Conservation (phyloP, 2,797 vertebrate genomes). For the Notoglanidium macrostoma region DNA sequence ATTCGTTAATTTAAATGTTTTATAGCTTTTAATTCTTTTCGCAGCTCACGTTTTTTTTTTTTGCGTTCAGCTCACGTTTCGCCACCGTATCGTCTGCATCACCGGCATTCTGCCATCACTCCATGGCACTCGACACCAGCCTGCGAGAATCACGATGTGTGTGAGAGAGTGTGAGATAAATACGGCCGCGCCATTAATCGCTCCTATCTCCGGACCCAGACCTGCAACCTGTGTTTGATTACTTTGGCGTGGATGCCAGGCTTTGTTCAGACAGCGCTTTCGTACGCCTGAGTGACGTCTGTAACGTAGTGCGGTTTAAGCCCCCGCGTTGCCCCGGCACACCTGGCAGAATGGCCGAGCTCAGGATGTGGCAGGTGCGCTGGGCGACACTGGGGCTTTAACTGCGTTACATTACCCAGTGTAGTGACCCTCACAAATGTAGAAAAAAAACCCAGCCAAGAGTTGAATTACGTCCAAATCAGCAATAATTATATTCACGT, state of each 20-base stretch:
- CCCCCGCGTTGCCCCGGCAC: not conserved
- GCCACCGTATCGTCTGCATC: not conserved
- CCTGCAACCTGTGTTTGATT: constrained; percentile 67
- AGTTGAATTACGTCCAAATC: not conserved
- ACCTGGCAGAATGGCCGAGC: not conserved
- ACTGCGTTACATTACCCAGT: not conserved
- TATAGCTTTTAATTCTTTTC: not conserved
- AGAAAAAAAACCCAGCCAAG: not conserved
- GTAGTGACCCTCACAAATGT: not conserved
- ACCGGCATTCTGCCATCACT: not conserved
- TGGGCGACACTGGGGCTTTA: constrained; percentile 14
- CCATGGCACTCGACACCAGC: not conserved
- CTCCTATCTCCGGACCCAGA: constrained; percentile 75
- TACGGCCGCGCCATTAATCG: constrained; percentile 67
- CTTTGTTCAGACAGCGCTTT: constrained; percentile 74
- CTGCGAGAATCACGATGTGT: not conserved
- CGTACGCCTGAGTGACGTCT: constrained; percentile 48
- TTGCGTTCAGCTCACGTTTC: not conserved
- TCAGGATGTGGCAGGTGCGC: constrained; percentile 32
- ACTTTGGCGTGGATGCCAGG: constrained; percentile 63
- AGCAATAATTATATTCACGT: not conserved
- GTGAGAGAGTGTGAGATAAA: constrained; percentile 49
- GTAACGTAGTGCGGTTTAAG: constrained; percentile 42
- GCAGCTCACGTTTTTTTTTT: not conserved
- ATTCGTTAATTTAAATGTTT: not conserved